phyloP scores from a whole-genome alignment of 2,113 vertebrate species.

The Pygoscelis adeliae region DNA sequence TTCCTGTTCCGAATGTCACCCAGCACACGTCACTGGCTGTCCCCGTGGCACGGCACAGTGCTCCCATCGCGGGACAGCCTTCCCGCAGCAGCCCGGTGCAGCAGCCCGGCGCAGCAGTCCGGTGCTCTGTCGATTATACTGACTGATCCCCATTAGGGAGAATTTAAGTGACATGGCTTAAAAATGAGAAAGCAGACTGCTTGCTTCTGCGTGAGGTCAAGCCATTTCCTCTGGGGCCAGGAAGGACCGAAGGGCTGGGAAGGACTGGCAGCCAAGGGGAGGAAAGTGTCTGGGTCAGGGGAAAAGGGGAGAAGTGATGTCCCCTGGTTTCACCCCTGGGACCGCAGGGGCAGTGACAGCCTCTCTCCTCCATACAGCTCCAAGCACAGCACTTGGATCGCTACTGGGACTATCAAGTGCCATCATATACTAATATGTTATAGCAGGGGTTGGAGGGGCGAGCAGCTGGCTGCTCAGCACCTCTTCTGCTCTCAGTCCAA shows the following conservation, averaged over 20 bases:
- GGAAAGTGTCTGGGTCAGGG: background rate
- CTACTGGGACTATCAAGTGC: background rate
- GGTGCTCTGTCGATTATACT: background rate
- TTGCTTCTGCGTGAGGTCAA: background rate
- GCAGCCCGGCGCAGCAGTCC: background rate
- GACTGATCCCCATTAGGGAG: background rate
- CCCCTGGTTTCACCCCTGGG: background rate
- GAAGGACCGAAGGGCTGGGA: background rate
- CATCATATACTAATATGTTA: background rate
- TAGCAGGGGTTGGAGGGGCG: accelerated
- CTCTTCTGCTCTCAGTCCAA: background rate
- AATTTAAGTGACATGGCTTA: background rate
- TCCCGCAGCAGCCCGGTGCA: background rate
- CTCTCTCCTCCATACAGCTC: background rate
- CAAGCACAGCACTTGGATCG: background rate
- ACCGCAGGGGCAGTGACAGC: background rate
- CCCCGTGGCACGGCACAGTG: background rate
- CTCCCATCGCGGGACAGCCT: accelerated
- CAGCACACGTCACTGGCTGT: accelerated
- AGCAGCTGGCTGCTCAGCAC: background rate
- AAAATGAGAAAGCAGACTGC: background rate
- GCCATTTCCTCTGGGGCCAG: background rate
- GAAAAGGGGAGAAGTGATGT: background rate
- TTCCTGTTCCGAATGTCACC: background rate
- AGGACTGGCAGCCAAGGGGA: background rate